Base-by-base conservation (phyloP, 2,888 invertebrate genomes). In the Acanthosepion pharaonis region DNA sequence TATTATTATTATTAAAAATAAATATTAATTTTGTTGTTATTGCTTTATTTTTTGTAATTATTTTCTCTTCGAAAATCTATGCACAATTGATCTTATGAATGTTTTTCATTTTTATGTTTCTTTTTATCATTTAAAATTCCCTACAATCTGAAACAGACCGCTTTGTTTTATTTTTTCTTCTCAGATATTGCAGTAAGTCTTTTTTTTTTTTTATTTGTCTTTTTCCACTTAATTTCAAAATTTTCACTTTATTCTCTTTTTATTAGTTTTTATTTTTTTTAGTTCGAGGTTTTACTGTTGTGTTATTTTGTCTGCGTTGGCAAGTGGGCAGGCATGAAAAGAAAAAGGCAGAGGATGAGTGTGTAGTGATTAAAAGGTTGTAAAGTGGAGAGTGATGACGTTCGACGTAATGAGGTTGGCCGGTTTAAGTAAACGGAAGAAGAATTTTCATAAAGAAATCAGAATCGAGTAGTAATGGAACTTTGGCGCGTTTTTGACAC, bases 401-500 rank as follows among this genome's bases (percentile, higher is more conserved):
- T 78, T n/a, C 78, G 78, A 78, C 78, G 78, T 78, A 78, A 78
- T 78, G 78, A 78, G 78, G 78, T 78, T 78, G 78, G 78, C 78
- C 78, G 78, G 78, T 78, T 78, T n/a, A n/a, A 78, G 78, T n/a
- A 78, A 78, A 78, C n/a, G 78, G 78, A 78, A 78, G 78, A 15
- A 78, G 78, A 78, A 78, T 78, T 78, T 78, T 78, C 78, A n/a
- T 78, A 78, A 78, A 78, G 78, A 78, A 78, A 78, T 78, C 78
- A 78, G 78, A 78, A 78, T n/a, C 78, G n/a, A 78, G n/a, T 78
- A n/a, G 78, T 78, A 78, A 78, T 78, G 78, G 78, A 78, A 78
- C 78, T 78, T 78, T n/a, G 78, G 78, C 78, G 78, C 78, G 78
- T 78, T 78, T 78, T 78, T 78, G 78, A 78, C 78, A 78, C 78